Evolutionary conservation across 2,888 invertebrate genomes (phyloP), one percentile per base, ranked within the genome.

Genomic region (Xylota segnis): DNA sequence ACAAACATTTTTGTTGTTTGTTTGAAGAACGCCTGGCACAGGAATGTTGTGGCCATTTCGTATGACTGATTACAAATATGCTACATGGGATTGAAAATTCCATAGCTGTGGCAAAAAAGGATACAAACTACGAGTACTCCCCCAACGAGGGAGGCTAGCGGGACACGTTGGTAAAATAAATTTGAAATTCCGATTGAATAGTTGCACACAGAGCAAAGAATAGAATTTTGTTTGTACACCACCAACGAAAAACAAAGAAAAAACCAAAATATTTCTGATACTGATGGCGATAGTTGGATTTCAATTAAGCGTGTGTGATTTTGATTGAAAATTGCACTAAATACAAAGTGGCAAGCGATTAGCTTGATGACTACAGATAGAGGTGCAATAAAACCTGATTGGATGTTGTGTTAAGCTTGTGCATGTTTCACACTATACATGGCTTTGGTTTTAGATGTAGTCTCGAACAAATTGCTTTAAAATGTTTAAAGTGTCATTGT

Each of bases 21-120:
- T 78, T 83, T 83, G 66, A 77, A 68, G 77, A 77, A 52, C 78
- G 72, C 54, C 50, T 66, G 63, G 32, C 68, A n/a, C n/a, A 74
- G 61, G 61, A 78, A 84, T 83, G 72, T 83, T 84, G 79, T 75
- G 79, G 84, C 54, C 74, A 84, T 79, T 84, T 84, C 75, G 84
- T 79, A 84, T 84, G 79, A 84, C 79, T 84, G 83, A 79, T 84
- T 84, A 84, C 84, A 84, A 79, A 84, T 79, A 79, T 79, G 83
- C 63, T 84, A 70, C 83, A 84, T 79, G 68, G 74, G 74, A 68
- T 72, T 83, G 66, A 68, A 74, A 78, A 83, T 61, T 72, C 66
- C 77, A 71, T 61, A 27, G 68, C 40, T 72, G 50, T 45, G 72
- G 77, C 56, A 47, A 10, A 63, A 61, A 71, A 34, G 29, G 71